A percentile compares a stretch with the other conserved stretches of the same genome.
phyloP scores from a whole-genome alignment of 2,888 invertebrate genomes.

The Amiota communis region DNA sequence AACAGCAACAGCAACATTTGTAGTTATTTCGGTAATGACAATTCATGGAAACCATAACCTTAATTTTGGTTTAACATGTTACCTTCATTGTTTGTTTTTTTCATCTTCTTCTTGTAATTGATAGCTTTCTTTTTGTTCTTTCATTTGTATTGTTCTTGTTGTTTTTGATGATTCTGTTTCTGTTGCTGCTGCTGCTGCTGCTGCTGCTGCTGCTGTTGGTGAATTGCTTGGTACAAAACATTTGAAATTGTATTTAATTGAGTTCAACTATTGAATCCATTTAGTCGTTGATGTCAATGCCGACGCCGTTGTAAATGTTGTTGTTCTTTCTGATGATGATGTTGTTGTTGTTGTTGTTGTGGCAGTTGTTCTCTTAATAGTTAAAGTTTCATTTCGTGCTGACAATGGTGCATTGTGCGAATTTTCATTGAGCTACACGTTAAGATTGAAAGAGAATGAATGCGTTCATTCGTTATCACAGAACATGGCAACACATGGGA shows the following conservation, averaged over 20 bases:
- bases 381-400: conserved; percentile 27
- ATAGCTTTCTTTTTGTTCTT: too few relatives aligned
- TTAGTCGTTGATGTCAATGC: conserved; percentile 20
- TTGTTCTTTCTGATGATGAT: neutral
- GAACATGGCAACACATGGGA: conserved; percentile 65
- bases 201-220: too few relatives aligned
- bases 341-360: conserved; percentile 1
- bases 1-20: too few relatives aligned
- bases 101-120: too few relatives aligned
- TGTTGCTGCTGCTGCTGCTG: too few relatives aligned
- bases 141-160: too few relatives aligned
- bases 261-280: conserved; percentile 44
- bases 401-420: conserved; percentile 50
- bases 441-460: neutral
- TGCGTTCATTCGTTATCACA: conserved; percentile 60
- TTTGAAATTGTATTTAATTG: conserved; percentile 48
- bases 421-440: neutral
- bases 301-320: conserved; percentile 18
- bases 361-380: conserved; percentile 24
- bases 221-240: neutral
- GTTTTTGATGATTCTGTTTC: too few relatives aligned
- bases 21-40: too few relatives aligned
- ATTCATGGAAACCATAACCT: too few relatives aligned
- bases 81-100: too few relatives aligned
- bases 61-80: too few relatives aligned